phyloP scores from a whole-genome alignment of 1,140 invertebrate species.

The Micrasema longulum region DNA sequence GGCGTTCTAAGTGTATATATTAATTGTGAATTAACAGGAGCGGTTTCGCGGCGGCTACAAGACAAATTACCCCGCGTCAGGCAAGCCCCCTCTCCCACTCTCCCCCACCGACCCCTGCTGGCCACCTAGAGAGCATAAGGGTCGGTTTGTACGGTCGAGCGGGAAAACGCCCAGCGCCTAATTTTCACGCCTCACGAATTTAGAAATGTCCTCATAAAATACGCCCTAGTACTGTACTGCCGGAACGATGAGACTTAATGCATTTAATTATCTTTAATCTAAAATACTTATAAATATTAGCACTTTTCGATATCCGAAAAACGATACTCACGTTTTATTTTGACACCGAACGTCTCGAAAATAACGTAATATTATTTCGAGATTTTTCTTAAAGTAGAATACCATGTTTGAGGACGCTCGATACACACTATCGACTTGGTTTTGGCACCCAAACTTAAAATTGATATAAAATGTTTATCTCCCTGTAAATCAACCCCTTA shows the following conservation, averaged over 20 bases:
- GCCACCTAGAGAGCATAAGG: slow-evolving; percentile 1
- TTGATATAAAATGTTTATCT: too few relatives aligned
- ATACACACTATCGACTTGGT: too few relatives aligned
- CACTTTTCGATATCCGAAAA: too few relatives aligned
- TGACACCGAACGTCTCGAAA: too few relatives aligned
- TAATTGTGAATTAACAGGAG: slow-evolving; percentile 54
- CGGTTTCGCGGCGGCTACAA: slow-evolving; percentile 44
- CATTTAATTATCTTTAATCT: too few relatives aligned
- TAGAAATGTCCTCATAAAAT: slow-evolving; percentile 36
- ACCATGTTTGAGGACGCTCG: too few relatives aligned
- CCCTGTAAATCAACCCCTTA: too few relatives aligned
- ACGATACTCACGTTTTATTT: too few relatives aligned
- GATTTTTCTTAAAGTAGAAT: too few relatives aligned
- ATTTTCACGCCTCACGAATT: slow-evolving; percentile 36
- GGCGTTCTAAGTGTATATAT: slow-evolving; percentile 46
- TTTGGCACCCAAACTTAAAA: too few relatives aligned
- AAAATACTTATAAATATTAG: too few relatives aligned
- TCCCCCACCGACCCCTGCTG: not conserved
- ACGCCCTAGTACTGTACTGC: slow-evolving; percentile 3
- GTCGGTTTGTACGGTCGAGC: slow-evolving; percentile 10
- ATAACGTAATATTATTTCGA: too few relatives aligned
- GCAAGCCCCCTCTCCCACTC: slow-evolving; percentile 32
- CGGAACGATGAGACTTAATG: slow-evolving; percentile 4
- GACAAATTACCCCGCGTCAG: slow-evolving; percentile 51
- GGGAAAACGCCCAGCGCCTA: slow-evolving; percentile 32